Conservation (phyloP, 2,888 invertebrate genomes). For the Spialia ferax region DNA sequence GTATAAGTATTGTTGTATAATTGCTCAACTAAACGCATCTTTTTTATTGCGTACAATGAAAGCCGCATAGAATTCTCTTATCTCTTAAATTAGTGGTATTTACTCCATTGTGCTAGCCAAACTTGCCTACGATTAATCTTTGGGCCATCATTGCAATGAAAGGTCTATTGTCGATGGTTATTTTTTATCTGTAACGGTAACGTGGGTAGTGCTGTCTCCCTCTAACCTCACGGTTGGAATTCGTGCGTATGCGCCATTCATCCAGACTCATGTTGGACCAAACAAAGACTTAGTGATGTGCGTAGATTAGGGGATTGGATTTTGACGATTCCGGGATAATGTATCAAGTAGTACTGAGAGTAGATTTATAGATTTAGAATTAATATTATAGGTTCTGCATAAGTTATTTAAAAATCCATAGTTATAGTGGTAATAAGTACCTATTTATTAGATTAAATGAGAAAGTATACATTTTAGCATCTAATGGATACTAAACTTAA, state of each 20-base stretch:
- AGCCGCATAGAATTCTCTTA: constrained; percentile 3
- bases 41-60: background rate
- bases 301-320: background rate
- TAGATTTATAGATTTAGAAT: too few relatives aligned
- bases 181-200: constrained; percentile 50
- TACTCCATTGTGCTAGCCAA: constrained; percentile 42
- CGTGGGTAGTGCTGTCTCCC: constrained; percentile 26
- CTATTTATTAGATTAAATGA: too few relatives aligned
- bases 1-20: constrained; percentile 15
- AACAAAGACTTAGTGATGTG: constrained; percentile 54
- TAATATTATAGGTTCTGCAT: too few relatives aligned
- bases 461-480: too few relatives aligned
- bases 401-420: too few relatives aligned
- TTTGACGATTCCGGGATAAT: background rate
- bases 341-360: background rate
- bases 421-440: too few relatives aligned
- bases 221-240: constrained; percentile 48
- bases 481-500: too few relatives aligned
- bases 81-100: constrained; percentile 27
- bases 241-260: constrained; percentile 55
- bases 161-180: constrained; percentile 43
- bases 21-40: constrained; percentile 7
- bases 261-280: constrained; percentile 45
- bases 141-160: constrained; percentile 42
- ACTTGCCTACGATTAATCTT: constrained; percentile 44